Percentiles rank a stretch among this genome's conserved stretches.
phyloP scores from a whole-genome alignment of 1,140 invertebrate species.

The Acromyrmex charruanus region DNA sequence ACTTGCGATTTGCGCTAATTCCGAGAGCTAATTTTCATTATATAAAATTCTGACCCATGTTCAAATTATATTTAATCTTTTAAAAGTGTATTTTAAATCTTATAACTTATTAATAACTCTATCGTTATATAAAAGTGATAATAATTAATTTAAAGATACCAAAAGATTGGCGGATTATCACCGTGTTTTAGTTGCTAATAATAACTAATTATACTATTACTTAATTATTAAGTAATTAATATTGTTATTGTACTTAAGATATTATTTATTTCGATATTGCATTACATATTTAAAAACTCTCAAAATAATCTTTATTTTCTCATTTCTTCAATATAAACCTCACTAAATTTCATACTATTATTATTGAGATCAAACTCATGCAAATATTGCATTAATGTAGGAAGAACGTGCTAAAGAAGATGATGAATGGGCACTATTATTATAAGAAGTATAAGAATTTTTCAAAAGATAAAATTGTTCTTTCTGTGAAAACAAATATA shows the following conservation, averaged over 20 bases:
- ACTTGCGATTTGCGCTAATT: background rate
- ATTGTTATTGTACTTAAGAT: background rate
- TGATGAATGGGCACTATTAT: conserved; percentile 34
- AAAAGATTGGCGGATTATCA: no score
- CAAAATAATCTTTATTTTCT: background rate
- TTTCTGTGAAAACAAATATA: conserved; percentile 15
- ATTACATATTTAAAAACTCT: conserved; percentile 4
- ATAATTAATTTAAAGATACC: background rate
- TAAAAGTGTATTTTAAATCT: background rate
- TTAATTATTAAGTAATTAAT: conserved; percentile 25
- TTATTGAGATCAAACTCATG: background rate
- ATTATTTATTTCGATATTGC: background rate
- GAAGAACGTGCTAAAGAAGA: background rate
- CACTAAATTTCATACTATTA: background rate
- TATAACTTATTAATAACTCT: background rate
- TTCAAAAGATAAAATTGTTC: conserved; percentile 16
- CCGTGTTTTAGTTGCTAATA: no score
- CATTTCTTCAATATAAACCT: background rate
- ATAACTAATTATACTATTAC: no score
- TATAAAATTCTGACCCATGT: background rate
- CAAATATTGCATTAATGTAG: conserved; percentile 36
- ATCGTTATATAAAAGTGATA: background rate
- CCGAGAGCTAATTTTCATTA: background rate
- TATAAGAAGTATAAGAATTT: background rate
- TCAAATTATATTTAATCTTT: background rate